Conservation (phyloP, 2,797 vertebrate species). For the Anabas testudineus region DNA sequence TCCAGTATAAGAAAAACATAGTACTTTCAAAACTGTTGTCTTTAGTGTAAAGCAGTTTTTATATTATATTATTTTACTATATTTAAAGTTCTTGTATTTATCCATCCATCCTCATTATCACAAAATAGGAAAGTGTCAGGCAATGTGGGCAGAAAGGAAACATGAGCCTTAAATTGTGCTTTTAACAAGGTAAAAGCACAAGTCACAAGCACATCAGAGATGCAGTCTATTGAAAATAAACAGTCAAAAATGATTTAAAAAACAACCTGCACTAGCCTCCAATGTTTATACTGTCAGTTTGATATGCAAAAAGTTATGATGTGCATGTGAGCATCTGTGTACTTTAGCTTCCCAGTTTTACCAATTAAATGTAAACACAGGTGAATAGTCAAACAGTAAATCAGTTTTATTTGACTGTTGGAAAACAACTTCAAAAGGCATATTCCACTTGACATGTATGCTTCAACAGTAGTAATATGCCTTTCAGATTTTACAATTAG, state of each 20-base stretch:
- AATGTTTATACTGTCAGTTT: too few relatives aligned
- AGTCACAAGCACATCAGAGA: background rate
- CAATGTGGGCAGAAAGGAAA: too few relatives aligned
- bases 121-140: too few relatives aligned
- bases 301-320: too few relatives aligned
- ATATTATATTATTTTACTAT: too few relatives aligned
- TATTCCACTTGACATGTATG: background rate
- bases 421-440: slow-evolving; percentile 18
- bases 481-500: background rate
- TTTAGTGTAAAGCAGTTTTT: too few relatives aligned
- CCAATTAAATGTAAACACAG: slow-evolving; percentile 15
- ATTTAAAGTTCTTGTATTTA: too few relatives aligned
- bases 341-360: background rate
- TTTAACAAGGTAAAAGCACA: background rate
- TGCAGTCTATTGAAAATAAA: background rate
- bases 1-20: background rate
- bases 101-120: too few relatives aligned
- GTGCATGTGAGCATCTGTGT: background rate
- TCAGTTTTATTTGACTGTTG: background rate
- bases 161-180: too few relatives aligned
- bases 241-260: background rate
- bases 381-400: slow-evolving; percentile 8
- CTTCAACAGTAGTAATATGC: background rate
- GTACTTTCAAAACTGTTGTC: background rate
- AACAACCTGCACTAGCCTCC: background rate